Percentiles rank a stretch among this genome's conserved stretches.
Evolutionary conservation across 2,113 vertebrate species (phyloP).

Genomic region (Lepus timidus): DNA sequence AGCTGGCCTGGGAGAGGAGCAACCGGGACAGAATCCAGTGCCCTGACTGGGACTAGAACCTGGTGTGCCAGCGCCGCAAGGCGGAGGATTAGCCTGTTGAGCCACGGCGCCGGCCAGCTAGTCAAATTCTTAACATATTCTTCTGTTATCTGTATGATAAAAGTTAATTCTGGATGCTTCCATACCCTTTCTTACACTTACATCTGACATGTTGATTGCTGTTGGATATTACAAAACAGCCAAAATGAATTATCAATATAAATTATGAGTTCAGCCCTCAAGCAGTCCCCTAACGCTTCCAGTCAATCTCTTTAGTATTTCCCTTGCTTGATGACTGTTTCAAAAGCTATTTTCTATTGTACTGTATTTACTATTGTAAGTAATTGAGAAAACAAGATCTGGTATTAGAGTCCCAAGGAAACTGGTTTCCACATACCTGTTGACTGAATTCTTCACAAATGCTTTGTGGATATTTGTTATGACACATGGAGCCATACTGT

Average conservation of each 20-base stretch:
- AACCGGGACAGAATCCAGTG: no score
- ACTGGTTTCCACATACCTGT: constrained; percentile 72
- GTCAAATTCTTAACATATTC: background rate
- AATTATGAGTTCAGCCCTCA: background rate
- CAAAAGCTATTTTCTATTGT: background rate
- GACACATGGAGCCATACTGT: background rate
- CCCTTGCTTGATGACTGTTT: background rate
- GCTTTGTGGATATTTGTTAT: background rate
- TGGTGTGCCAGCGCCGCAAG: no score
- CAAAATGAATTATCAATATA: background rate
- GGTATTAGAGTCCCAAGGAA: background rate
- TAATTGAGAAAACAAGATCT: background rate
- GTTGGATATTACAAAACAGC: background rate
- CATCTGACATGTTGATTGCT: background rate
- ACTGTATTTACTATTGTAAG: background rate
- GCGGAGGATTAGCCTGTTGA: no score
- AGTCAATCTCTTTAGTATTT: background rate
- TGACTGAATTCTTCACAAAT: constrained; percentile 86
- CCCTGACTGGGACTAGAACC: no score
- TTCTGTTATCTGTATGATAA: background rate
- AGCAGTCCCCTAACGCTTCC: background rate
- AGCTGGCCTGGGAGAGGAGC: no score
- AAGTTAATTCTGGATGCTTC: background rate
- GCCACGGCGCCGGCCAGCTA: background rate
- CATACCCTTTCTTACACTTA: background rate